Evolutionary conservation across 2,113 vertebrate genomes (phyloP).

Genomic region (Heloderma charlesbogerti): DNA sequence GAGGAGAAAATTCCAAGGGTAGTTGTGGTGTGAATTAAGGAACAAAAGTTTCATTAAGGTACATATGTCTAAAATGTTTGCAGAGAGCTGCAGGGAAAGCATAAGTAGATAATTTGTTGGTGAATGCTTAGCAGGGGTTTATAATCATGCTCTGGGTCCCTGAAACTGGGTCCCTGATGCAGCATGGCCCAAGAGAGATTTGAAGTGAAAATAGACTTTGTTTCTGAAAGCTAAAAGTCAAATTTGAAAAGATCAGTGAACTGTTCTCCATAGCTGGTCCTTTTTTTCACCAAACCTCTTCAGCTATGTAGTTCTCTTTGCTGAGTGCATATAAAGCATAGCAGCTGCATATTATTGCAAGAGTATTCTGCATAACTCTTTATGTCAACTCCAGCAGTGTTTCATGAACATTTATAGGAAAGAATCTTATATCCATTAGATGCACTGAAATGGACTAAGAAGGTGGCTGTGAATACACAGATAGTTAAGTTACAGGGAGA

Average conservation of each 20-base stretch:
- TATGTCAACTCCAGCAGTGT: neutral
- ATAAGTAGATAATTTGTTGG: neutral
- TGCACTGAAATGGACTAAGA: neutral
- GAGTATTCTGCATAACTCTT: neutral
- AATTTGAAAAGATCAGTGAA: neutral
- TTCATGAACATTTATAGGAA: neutral
- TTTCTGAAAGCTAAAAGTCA: neutral
- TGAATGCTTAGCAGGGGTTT: neutral
- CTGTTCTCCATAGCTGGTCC: neutral
- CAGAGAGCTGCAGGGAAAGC: neutral
- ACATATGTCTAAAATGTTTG: neutral
- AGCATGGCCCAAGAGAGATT: neutral
- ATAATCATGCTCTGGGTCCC: neutral
- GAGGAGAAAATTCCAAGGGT: neutral
- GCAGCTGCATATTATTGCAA: neutral
- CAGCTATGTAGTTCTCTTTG: neutral
- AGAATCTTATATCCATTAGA: too few species aligned
- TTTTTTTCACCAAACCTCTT: neutral
- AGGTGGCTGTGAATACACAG: neutral
- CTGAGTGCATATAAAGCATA: neutral
- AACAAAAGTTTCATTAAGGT: neutral
- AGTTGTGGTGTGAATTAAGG: rapidly evolving
- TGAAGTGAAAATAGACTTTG: neutral
- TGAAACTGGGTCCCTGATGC: neutral
- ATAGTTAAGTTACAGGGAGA: neutral